Percentiles rank a stretch among this genome's conserved stretches.
phyloP scores from a whole-genome alignment of 2,888 invertebrate genomes.

The Andricus curvator region DNA sequence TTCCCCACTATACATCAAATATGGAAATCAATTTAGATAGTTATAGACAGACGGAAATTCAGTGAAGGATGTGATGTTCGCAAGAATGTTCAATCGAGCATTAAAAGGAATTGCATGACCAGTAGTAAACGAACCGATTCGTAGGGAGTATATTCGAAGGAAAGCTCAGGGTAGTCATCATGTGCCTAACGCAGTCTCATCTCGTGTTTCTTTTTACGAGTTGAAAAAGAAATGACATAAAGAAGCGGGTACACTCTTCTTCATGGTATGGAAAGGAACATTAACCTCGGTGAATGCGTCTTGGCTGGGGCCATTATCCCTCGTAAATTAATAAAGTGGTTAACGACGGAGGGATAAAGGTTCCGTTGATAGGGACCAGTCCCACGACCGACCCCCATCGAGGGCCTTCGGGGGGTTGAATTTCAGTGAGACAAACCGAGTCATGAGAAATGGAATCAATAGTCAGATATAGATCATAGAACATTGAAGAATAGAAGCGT shows the following conservation, averaged over 20 bases:
- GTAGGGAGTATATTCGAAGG: not conserved
- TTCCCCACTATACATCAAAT: not conserved
- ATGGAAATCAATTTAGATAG: not conserved
- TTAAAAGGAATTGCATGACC: too few species aligned
- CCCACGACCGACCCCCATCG: conserved; percentile 35
- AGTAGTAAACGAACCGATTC: not conserved
- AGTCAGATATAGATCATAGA: not conserved
- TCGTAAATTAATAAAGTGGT: conserved; percentile 74
- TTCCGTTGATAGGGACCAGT: conserved; percentile 48
- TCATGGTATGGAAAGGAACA: conserved; percentile 23
- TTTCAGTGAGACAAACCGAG: conserved; percentile 42
- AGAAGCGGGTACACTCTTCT: not conserved
- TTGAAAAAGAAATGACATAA: conserved; percentile 10
- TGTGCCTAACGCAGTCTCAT: not conserved
- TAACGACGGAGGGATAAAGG: conserved; percentile 65
- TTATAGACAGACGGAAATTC: not conserved
- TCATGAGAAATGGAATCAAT: conserved; percentile 46
- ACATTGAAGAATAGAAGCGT: conserved; percentile 9
- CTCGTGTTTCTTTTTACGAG: not conserved
- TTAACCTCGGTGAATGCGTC: conserved; percentile 36
- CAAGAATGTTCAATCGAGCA: too few species aligned
- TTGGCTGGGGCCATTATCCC: conserved; percentile 63
- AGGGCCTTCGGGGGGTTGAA: conserved; percentile 21
- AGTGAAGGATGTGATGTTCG: too few species aligned
- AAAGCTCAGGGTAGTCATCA: not conserved